Evolutionary conservation across 2,888 invertebrate species (phyloP).

Genomic region (Eupithecia insigniata): DNA sequence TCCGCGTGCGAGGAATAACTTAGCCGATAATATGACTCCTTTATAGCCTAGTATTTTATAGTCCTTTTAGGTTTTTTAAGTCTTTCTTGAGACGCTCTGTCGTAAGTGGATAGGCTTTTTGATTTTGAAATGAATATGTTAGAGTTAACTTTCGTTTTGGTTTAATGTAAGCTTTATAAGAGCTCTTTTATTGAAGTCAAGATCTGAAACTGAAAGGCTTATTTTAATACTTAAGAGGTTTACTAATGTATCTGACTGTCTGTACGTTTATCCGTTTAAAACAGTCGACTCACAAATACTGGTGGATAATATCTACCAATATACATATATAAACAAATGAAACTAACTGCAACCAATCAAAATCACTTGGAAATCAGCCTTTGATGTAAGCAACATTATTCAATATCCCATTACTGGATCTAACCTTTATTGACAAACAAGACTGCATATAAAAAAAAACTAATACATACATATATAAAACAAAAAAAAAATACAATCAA

Average conservation of each 20-base stretch:
- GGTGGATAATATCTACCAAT: too few species aligned
- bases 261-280: background rate
- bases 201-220: background rate
- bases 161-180: background rate
- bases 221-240: background rate
- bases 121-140: slow-evolving; percentile 5
- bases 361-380: too few species aligned
- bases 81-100: background rate
- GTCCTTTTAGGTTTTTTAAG: too few species aligned
- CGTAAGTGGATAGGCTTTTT: background rate
- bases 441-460: too few species aligned
- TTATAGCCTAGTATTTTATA: slow-evolving; percentile 17
- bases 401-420: too few species aligned
- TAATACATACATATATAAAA: too few species aligned
- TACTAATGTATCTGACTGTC: background rate
- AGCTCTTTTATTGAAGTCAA: background rate
- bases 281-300: background rate
- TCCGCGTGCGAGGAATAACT: slow-evolving; percentile 45
- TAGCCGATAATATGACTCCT: slow-evolving; percentile 20
- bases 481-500: too few species aligned
- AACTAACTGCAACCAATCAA: too few species aligned
- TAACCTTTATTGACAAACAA: too few species aligned
- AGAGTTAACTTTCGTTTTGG: background rate
- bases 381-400: too few species aligned
- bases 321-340: too few species aligned